Base-by-base conservation (phyloP, 2,797 vertebrate genomes). In the Rhadinocentrus ornatus region DNA sequence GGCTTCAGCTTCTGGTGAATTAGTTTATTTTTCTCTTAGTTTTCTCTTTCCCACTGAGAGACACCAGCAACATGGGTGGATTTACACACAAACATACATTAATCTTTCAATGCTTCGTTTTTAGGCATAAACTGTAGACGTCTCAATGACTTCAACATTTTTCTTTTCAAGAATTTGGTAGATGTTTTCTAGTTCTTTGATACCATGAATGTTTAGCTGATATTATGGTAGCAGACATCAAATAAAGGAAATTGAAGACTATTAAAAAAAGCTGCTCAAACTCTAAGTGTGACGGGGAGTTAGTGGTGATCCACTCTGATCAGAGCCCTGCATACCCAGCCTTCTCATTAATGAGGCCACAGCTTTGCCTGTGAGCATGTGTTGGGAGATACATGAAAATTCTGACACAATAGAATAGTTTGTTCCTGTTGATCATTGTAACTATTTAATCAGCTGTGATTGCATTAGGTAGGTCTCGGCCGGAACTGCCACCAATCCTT, bases 361-460 rank as follows among this genome's bases (percentile, higher is more conserved):
- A 87, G 83, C 73, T 81, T 78, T 75, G 77, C 54, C 59, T 80
- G 22, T 18, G 72, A 80, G 71, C 84, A 69, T 69, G 71, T 11
- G 5, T 39, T 39, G 41, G 67, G 66, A 74, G 67, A 87, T 85
- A 77, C 85, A 73, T 82, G 39, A 16, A 48, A 57, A 81, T 54
- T 84, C 71, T 80, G 55, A 80, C 18, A 48, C 62, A 80, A 73
- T 41, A 57, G 37, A 77, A 75, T 65, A 58, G 29, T 82, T 81
- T 82, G 67, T 70, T 62, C 68, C 68, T 27, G 59, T 81, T 69
- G 66, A 87, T 75, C 72, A 84, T 82, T 77, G 72, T 86, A 69
- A 81, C 87, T 82, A 88, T 85, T 86, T 71, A 81, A 84, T 84
- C 75, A 78, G 69, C 64, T 71, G 27, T 58, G 73, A 83, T 81